Evolutionary conservation across 2,888 invertebrate species (phyloP).

Genomic region (Tipula confusa): DNA sequence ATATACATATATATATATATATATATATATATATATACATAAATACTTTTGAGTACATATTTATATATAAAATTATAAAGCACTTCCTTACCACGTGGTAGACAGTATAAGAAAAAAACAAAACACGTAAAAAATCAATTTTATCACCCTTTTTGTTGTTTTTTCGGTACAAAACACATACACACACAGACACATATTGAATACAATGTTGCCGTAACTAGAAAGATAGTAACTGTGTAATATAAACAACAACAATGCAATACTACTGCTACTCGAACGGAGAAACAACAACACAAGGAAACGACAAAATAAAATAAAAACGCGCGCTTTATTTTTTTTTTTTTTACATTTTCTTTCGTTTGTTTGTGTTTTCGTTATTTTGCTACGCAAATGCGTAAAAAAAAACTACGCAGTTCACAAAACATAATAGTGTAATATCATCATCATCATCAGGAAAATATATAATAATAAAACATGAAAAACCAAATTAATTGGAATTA

Average conservation of each 20-base stretch:
- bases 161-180: not conserved
- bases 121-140: not conserved
- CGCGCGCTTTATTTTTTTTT: not conserved
- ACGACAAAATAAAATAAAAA: not conserved
- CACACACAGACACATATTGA: not conserved
- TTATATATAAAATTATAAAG: not conserved
- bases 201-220: conserved; percentile 12
- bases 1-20: no score
- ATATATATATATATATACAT: no score
- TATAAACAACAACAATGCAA: not conserved
- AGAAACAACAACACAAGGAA: not conserved
- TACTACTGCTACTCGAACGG: not conserved
- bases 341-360: not conserved
- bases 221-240: conserved; percentile 20
- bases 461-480: not conserved
- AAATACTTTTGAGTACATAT: no score
- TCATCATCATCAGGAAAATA: not conserved
- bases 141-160: conserved; percentile 5
- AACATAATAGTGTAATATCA: not conserved
- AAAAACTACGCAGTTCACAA: conserved; percentile 5
- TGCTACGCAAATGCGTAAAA: conserved; percentile 20
- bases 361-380: not conserved
- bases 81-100: conserved; percentile 12
- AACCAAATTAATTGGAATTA: not conserved
- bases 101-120: not conserved